Percentiles rank a stretch among this genome's conserved stretches.
phyloP scores from a whole-genome alignment of 2,797 vertebrate species.

The Helarctos malayanus region DNA sequence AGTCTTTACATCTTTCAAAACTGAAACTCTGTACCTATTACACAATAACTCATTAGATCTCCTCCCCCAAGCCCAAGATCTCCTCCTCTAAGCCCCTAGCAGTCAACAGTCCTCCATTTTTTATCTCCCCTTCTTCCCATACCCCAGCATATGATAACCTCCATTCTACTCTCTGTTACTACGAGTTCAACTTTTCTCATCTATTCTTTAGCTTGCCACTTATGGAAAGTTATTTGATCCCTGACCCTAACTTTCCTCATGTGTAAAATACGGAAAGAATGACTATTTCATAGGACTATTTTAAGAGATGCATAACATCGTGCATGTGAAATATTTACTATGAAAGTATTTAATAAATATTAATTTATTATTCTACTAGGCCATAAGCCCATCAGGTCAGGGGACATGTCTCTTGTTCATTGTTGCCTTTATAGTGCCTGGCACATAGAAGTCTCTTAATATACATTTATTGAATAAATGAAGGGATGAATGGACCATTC shows the following conservation, averaged over 20 bases:
- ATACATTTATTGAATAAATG: not conserved
- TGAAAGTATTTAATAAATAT: not conserved
- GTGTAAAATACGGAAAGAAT: not conserved
- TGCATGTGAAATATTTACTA: not conserved
- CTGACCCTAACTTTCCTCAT: not conserved
- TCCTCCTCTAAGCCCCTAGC: not conserved
- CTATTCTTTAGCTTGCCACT: not conserved
- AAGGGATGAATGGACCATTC: not conserved
- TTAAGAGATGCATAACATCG: rapidly evolving
- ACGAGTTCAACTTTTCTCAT: not conserved
- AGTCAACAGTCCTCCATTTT: not conserved
- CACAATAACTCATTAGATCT: not conserved
- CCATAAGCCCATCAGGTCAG: not conserved
- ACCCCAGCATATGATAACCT: not conserved
- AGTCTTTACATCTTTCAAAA: not conserved
- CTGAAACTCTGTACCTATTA: not conserved
- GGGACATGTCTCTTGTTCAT: not conserved
- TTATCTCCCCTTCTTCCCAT: not conserved
- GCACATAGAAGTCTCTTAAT: not conserved
- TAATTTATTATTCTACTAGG: not conserved
- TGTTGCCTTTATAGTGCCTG: not conserved
- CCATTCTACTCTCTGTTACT: not conserved
- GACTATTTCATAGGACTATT: not conserved
- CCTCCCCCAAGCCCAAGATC: not conserved
- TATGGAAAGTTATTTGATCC: not conserved